Evolutionary conservation across 2,888 invertebrate genomes (phyloP), one percentile per base, ranked within the genome.

Genomic region (Cosmia pyralina): DNA sequence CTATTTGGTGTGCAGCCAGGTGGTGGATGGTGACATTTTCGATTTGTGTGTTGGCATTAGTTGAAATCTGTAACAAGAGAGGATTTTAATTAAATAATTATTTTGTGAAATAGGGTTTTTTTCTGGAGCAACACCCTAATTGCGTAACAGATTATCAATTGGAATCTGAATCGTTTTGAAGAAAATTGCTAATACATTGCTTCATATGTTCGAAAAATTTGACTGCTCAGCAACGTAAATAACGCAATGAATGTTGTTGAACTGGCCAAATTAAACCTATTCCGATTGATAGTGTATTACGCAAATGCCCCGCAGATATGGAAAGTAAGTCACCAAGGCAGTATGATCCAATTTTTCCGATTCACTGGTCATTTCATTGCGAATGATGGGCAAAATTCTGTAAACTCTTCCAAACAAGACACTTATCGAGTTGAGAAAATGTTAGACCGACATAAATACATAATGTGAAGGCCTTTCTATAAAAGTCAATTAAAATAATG

Each of bases 51-150:
- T 64, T 41, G 19, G 68, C 63, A 58, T 79, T 77, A 38, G 67
- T 59, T 71, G 69, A 62, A 69, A 17, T 64, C 86, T 86, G 82
- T 13, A 86, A 86, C 64, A 81, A 78, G n/a, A 7, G 46, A 78
- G 5, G 11, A 22, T 13, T 22, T 34, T 55, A 8, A 13, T 57
- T 7, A 15, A 53, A 64, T 15, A 34, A 53, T n/a, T n/a, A n/a
- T n/a, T n/a, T 55, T n/a, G 8, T 34, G 19, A 19, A 28, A 28
- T 5, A 22, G 15, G 6, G 28, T 4, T 13, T 62, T 46, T 8
- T 55, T 17, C 4, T 8, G 0, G 17, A 55, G 1, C 28, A 28
- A 3, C 28, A 28, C 28, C 3, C 28, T 28, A 28, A 28, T 28
- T 28, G 28, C 28, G 28, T 28, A 28, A 28, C 28, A n/a, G n/a